A percentile compares a stretch with the other conserved stretches of the same genome.
These are phyloP conservation scores for Lepus townsendii DNA, from an alignment of 2,797 vertebrate genomes.

Conservation along the genomic window DNA sequence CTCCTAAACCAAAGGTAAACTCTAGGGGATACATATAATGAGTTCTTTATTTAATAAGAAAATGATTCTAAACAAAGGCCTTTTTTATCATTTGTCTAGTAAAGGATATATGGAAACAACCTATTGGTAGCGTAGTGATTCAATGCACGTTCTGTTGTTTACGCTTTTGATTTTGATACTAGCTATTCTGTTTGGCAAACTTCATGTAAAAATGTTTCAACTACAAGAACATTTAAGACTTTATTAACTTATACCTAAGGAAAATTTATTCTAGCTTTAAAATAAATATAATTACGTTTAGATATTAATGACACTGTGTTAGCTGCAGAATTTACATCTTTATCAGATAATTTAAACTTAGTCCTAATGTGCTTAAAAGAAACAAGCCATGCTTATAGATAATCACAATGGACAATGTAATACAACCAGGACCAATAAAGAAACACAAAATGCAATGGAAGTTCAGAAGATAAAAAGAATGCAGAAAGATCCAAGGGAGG, in stretches of 20 bases:
- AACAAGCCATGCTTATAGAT: not conserved
- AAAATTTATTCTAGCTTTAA: not conserved
- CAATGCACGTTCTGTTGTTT: not conserved
- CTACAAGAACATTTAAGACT: not conserved
- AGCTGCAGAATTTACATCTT: not conserved
- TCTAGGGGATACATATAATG: slow-evolving; percentile 51
- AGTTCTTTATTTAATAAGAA: slow-evolving; percentile 67
- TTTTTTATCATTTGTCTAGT: slow-evolving; percentile 65
- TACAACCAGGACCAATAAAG: not conserved
- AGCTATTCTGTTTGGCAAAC: not conserved
- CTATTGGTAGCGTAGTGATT: not conserved
- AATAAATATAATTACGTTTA: not conserved
- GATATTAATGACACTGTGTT: not conserved
- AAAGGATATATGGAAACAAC: not conserved
- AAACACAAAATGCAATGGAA: not conserved
- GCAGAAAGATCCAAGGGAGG: not conserved
- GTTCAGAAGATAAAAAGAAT: not conserved
- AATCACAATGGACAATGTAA: not conserved
- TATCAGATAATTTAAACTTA: not conserved
- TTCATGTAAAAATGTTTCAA: slow-evolving; percentile 18
- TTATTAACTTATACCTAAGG: slow-evolving; percentile 7
- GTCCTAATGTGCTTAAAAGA: not conserved
- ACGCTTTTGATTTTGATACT: slow-evolving; percentile 7
- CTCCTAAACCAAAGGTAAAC: slow-evolving; percentile 31
- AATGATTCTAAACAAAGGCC: slow-evolving; percentile 43